Percentiles rank a stretch among this genome's conserved stretches.
Evolutionary conservation across 2,888 invertebrate species (phyloP).

Genomic region (Diploptera punctata): DNA sequence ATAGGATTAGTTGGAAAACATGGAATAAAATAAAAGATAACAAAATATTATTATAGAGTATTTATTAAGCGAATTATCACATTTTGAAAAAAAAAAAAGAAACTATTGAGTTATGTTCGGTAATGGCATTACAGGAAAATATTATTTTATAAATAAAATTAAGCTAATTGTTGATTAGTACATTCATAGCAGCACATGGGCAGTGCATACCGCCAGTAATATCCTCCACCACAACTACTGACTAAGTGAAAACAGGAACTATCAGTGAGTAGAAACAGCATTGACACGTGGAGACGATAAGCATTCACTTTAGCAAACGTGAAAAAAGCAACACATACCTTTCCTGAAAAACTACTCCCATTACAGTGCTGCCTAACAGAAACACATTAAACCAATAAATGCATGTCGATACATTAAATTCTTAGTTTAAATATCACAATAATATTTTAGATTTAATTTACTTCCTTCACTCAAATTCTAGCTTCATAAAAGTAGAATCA

Average conservation of each 20-base stretch:
- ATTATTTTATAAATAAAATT: conserved; percentile 22
- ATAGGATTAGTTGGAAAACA: too few species aligned
- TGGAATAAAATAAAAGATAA: not conserved
- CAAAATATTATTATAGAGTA: conserved; percentile 27
- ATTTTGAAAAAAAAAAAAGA: conserved; percentile 33
- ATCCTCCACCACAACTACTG: conserved; percentile 1
- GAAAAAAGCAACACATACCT: not conserved
- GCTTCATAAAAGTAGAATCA: too few species aligned
- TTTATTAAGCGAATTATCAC: conserved; percentile 45
- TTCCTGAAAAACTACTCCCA: conserved; percentile 9
- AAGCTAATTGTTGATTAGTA: conserved; percentile 24
- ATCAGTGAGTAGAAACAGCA: not conserved
- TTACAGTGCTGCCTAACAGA: conserved; percentile 7
- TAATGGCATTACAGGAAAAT: conserved; percentile 3
- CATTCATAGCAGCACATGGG: conserved; percentile 17
- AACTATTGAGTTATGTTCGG: too few species aligned
- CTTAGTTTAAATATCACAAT: too few species aligned
- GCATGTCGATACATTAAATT: too few species aligned
- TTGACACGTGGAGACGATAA: not conserved
- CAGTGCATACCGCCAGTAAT: conserved; percentile 19
- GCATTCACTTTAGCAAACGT: not conserved
- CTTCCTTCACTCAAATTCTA: too few species aligned
- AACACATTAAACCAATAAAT: conserved; percentile 14
- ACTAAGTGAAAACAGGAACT: conserved; percentile 16
- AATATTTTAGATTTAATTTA: too few species aligned